A percentile compares a stretch with the other conserved stretches of the same genome.
Conservation (phyloP, 2,113 vertebrate genomes). For the Siniperca knerii region DNA sequence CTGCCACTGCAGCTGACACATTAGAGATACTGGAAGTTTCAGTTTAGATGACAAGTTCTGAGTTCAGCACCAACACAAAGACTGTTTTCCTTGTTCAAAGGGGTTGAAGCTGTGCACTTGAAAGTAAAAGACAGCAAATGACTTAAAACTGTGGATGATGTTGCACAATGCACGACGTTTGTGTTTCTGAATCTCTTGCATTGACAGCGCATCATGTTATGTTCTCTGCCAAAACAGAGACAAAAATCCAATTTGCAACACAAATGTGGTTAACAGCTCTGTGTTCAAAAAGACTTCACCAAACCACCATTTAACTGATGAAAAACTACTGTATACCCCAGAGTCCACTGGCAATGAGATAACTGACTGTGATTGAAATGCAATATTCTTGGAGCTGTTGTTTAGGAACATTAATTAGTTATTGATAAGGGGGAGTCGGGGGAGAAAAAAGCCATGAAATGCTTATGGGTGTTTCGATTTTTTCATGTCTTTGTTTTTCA, state of each 20-base stretch:
- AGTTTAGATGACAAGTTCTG: slow-evolving; percentile 77
- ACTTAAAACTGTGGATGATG: slow-evolving; percentile 69
- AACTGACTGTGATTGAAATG: slow-evolving; percentile 57
- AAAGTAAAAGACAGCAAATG: slow-evolving; percentile 70
- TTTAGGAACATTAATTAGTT: slow-evolving; percentile 76
- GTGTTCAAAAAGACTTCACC: slow-evolving; percentile 49
- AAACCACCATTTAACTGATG: slow-evolving; percentile 49
- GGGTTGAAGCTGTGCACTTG: slow-evolving; percentile 43
- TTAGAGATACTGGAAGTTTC: slow-evolving; percentile 73
- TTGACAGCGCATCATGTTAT: slow-evolving; percentile 67
- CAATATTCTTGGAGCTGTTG: slow-evolving; percentile 63
- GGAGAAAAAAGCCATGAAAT: slow-evolving; percentile 28
- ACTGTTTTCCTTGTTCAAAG: slow-evolving; percentile 72
- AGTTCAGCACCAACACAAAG: slow-evolving; percentile 70
- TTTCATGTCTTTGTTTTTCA: slow-evolving; percentile 60
- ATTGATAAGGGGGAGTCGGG: slow-evolving; percentile 63
- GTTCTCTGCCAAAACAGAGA: slow-evolving; percentile 48
- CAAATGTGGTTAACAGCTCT: slow-evolving; percentile 57
- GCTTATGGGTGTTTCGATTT: slow-evolving; percentile 34
- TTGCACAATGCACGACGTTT: slow-evolving; percentile 66
- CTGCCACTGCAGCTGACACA: slow-evolving; percentile 75
- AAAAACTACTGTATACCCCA: slow-evolving; percentile 46
- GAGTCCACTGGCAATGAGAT: slow-evolving; percentile 48
- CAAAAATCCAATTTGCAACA: slow-evolving; percentile 63
- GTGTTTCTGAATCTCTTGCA: slow-evolving; percentile 49